Evolutionary conservation across 1,140 invertebrate genomes (phyloP), one percentile per base, ranked within the genome.

Genomic region (Tribolium madens): DNA sequence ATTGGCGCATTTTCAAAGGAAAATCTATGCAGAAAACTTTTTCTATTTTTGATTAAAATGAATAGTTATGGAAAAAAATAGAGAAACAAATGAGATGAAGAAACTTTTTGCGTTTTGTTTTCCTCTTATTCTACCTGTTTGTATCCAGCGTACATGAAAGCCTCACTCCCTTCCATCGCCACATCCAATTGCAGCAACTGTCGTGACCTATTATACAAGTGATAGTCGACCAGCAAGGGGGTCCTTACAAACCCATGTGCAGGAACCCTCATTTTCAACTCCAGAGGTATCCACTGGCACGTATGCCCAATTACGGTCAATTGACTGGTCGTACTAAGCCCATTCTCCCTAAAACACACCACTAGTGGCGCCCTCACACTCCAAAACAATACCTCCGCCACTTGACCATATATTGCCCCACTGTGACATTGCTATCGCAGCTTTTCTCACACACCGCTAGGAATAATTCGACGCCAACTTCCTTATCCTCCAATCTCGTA

Each of bases 131-230:
- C 9, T 85, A 95, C 92, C 86, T 96, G 93, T 88, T 95, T 96
- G 80, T 96, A 94, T 2, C 96, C 96, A 80, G 95, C 91, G 88
- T 94, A 97, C 93, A 97, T 96, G 83, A 97, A 97, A 2, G 91
- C 92, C 84, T 97, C 95, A 79, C 91, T 94, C 0, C 92, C 91
- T 79, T 96, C 94, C 87, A 97, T 92, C 69, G 87, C 90, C 9
- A 96, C 84, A 75, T 90, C 90, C 7, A 97, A 86, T 57, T 94
- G 92, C 53, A 95, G 89, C 6, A 95, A 90, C 76, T 89, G 89
- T 17, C 89, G 87, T 0, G 93, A 93, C 75, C 91, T 90, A 85
- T 96, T 96, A 78, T 89, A 88, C 57, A 97, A 86, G 57, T 88
- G 89, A 83, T 95, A 96, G 26, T 89, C 90, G 5, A 94, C 87